Percentiles rank a stretch among this genome's conserved stretches.
These are phyloP conservation scores for Sorex maritimensis DNA, from an alignment of 2,797 vertebrate genomes.

Conservation along the genomic window DNA sequence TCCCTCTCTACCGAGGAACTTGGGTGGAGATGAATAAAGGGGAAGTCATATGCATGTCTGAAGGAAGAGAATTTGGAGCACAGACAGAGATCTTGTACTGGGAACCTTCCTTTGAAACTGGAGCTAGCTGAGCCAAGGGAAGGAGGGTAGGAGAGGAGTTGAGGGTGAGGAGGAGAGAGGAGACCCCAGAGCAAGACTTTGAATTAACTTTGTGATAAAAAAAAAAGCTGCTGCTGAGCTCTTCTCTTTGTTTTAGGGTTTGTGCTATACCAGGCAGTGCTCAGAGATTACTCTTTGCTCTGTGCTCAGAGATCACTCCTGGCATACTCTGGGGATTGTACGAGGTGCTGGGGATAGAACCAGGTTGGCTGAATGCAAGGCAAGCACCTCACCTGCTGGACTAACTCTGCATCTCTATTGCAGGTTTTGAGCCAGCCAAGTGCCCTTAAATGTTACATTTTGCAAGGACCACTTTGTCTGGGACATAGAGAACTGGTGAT, in stretches of 20 bases:
- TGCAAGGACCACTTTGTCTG: neutral
- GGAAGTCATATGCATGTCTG: neutral
- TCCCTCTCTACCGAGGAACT: neutral
- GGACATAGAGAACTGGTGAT: neutral
- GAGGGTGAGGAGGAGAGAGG: neutral
- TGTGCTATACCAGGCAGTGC: too few species aligned
- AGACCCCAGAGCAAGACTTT: neutral
- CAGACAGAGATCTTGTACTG: neutral
- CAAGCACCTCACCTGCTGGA: too few species aligned
- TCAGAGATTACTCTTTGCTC: too few species aligned
- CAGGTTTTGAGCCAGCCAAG: too few species aligned
- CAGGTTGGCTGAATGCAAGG: too few species aligned
- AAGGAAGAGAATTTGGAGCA: neutral
- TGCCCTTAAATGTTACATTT: neutral
- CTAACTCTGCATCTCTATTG: too few species aligned
- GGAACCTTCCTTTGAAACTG: neutral
- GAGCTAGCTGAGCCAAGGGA: neutral
- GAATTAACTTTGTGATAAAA: neutral
- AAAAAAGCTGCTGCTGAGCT: neutral
- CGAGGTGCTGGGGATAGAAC: too few species aligned
- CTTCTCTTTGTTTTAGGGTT: too few species aligned
- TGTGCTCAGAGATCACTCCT: too few species aligned
- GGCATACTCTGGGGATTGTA: too few species aligned
- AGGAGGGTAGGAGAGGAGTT: neutral
- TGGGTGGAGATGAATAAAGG: neutral